Evolutionary conservation across 2,888 invertebrate species (phyloP), one percentile per base, ranked within the genome.

Genomic region (Limulus polyphemus): DNA sequence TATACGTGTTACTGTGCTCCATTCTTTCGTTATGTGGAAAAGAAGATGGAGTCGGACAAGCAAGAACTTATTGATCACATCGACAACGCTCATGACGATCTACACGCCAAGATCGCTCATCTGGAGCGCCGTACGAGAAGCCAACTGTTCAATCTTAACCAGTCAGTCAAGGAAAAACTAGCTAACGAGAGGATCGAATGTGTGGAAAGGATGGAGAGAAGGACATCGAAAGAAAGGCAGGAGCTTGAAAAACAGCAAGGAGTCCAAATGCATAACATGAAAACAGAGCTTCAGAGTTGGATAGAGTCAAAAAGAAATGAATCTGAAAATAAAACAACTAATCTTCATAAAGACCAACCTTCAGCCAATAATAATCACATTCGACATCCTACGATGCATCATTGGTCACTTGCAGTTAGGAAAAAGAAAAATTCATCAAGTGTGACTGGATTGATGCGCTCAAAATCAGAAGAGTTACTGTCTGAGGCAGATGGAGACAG

Each of bases 1-100:
- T 89, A 91, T 75, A 88, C 89, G 0, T 92, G 92, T 76, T 91
- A 90, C 74, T 95, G 94, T 74, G 90, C 88, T 0, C 93, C 94
- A 0, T 86, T 91, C 75, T 87, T 94, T 74, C 83, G 87, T 66
- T 88, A 90, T 69, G 84, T 93, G 77, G 91, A 93, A 74, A 85
- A 88, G 67, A 71, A 74, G 60, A 70, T 92, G 59, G 88, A 88
- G 71, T 83, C 84, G 70, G 88, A 88, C 71, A 87, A 87, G 70
- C 83, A 85, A 65, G 88, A 89, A 71, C 74, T 90, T 70, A 84
- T 90, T 75, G 82, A 84, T 63, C 83, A 84, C 70, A 86, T 90
- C 49, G 85, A 87, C 72, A 49, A 57, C 32, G 88, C 89, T 0
- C 88, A 90, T 73, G 85, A 87, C 65, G 82, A 83, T 67, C 76